A percentile compares a stretch with the other conserved stretches of the same genome.
phyloP scores from a whole-genome alignment of 2,888 invertebrate species.

The Yponomeuta sedellus region DNA sequence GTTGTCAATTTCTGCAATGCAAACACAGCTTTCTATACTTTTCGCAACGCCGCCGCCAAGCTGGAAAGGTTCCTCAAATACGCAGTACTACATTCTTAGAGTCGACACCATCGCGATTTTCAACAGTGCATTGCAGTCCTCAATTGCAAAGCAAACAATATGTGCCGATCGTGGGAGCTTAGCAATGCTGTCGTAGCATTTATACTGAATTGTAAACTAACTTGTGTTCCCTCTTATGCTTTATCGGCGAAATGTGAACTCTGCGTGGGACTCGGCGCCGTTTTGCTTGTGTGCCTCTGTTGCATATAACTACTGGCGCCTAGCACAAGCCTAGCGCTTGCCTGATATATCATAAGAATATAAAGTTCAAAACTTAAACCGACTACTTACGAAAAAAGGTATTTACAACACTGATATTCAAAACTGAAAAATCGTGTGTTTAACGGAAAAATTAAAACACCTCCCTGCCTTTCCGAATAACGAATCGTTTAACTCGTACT shows the following conservation, averaged over 20 bases:
- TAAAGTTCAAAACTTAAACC: neutral
- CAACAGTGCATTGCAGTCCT: constrained; percentile 67
- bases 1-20: constrained; percentile 29
- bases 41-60: constrained; percentile 56
- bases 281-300: constrained; percentile 26
- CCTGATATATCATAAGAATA: neutral
- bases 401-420: too few species aligned
- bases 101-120: constrained; percentile 54
- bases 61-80: constrained; percentile 64
- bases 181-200: constrained; percentile 44
- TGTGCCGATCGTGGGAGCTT: constrained; percentile 56
- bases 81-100: constrained; percentile 60
- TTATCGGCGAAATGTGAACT: constrained; percentile 51
- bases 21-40: constrained; percentile 58
- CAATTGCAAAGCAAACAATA: constrained; percentile 68
- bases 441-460: too few species aligned
- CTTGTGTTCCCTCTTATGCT: constrained; percentile 51
- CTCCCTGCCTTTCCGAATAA: too few species aligned
- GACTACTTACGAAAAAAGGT: neutral
- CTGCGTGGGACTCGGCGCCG: constrained; percentile 37
- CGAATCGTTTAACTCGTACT: too few species aligned
- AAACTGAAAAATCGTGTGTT: too few species aligned
- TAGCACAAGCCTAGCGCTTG: neutral
- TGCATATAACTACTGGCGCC: constrained; percentile 6
- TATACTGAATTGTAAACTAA: neutral